Conservation (phyloP, 2,888 invertebrate species). For the Mimas tiliae region DNA sequence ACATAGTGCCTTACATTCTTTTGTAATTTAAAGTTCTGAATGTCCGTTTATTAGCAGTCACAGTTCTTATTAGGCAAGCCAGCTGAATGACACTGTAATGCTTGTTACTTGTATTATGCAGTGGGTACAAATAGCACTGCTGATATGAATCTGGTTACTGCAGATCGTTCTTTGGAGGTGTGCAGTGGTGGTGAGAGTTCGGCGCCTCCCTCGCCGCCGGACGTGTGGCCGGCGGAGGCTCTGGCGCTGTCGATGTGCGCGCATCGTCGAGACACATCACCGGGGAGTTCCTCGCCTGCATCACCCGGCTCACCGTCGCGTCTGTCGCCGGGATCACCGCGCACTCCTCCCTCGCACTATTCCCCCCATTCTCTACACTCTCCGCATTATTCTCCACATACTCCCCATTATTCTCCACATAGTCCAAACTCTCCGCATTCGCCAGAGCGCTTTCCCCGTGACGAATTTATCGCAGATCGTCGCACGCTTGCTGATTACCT, state of each 20-base stretch:
- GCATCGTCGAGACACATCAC: background rate
- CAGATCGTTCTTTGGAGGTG: slow-evolving; percentile 39
- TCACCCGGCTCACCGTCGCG: slow-evolving; percentile 36
- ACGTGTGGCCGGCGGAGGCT: slow-evolving; percentile 30
- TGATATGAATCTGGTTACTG: too few relatives aligned
- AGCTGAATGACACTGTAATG: too few relatives aligned
- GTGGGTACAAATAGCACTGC: too few relatives aligned
- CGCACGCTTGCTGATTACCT: slow-evolving; percentile 41
- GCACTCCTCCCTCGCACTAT: slow-evolving; percentile 36
- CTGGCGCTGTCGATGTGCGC: slow-evolving; percentile 34
- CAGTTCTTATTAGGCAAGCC: too few relatives aligned
- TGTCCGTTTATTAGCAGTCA: too few relatives aligned
- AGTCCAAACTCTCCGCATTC: slow-evolving; percentile 21
- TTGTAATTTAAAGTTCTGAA: too few relatives aligned
- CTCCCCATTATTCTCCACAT: slow-evolving; percentile 24
- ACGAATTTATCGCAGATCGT: slow-evolving; percentile 58
- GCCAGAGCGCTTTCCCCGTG: slow-evolving; percentile 38
- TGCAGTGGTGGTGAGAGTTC: slow-evolving; percentile 2
- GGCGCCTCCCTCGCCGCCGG: slow-evolving; percentile 21
- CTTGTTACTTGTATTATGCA: too few relatives aligned
- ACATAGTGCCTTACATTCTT: too few relatives aligned
- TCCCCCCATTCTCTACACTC: slow-evolving; percentile 38
- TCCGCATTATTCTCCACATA: slow-evolving; percentile 32
- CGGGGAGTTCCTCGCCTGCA: background rate
- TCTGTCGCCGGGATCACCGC: slow-evolving; percentile 27